Base-by-base conservation (phyloP, 2,888 invertebrate genomes). In the Muschampia staudingeri region DNA sequence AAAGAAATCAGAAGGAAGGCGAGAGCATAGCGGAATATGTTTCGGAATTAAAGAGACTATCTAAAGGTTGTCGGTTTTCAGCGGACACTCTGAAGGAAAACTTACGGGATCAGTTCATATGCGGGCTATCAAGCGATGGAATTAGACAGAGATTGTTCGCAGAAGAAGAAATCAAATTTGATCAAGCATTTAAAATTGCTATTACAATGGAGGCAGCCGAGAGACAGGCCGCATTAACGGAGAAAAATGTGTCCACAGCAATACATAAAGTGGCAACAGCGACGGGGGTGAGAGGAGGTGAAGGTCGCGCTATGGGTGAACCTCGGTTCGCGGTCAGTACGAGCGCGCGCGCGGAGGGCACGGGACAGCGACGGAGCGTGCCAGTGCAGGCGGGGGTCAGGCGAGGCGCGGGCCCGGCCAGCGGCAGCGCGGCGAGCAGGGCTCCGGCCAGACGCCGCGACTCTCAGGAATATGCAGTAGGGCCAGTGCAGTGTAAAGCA, bases 1-100 rank as follows among this genome's bases (percentile, higher is more conserved):
- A 52, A 52, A 5, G 52, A 52, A n/a, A 5, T n/a, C 52, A 52
- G 52, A 52, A n/a, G n/a, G n/a, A n/a, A 7, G 52, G n/a, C 1
- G 52, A 52, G n/a, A 52, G 52, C 52, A n/a, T 52, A 52, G 52
- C 52, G 4, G 52, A 52, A 52, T 52, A n/a, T n/a, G 52, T 52
- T 52, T 16, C 52, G n/a, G 52, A 52, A 52, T n/a, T 52, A 52
- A 52, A 52, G n/a, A 52, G 52, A 8, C n/a, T 52, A n/a, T 52
- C 52, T 52, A 52, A 52, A 52, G 9, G 16, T n/a, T 52, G 52
- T 52, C n/a, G n/a, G n/a, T 52, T 52, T 9, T 52, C 52, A n/a
- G 52, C 52, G 52, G 52, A 52, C 7, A 52, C 52, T n/a, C n/a
- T 52, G 8, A 52, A 52, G 9, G 52, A 52, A 52, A 52, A 52